Base-by-base conservation (phyloP, 1,140 invertebrate genomes). In the Centruroides sculpturatus region DNA sequence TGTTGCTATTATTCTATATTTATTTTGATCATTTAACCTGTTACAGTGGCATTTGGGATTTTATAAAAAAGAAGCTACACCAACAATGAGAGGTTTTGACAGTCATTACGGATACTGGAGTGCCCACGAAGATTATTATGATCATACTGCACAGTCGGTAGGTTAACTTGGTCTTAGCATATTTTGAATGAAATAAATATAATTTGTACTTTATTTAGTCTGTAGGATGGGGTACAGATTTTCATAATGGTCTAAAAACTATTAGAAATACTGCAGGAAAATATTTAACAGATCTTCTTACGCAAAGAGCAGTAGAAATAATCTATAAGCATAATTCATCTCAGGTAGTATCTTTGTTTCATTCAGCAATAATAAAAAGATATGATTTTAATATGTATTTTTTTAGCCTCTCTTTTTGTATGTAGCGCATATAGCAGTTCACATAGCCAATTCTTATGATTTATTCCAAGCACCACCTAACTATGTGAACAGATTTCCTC, bases 271-370 rank as follows among this genome's bases (percentile, higher is more conserved):
- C 41, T 41, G 41, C 5, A 71, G 90, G 89, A 0, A 73, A 85
- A 70, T 92, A 91, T 70, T 84, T 85, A 3, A 94, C 91, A 1
- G 85, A 92, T 60, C 66, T 93, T 3, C 90, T 90, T 67, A 87
- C 89, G 0, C 71, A 80, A 1, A 83, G 89, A 74, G 83, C 89
- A 3, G 77, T 87, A 0, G 74, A 75, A 62, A 77, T 83, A 1
- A 89, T 93, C 59, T 66, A 79, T 1, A 68, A 74, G 0, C 88
- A 92, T 70, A 81, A 63, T 47, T n/a, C n/a, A 7, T 34, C 53
- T 36, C 53, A 59, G 62, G 62, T 63, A 63, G 55, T 6, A 11
- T 23, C 23, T 23, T 23, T 23, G 23, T 23, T 23, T 23, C 23
- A 23, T 23, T 23, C 23, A 23, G 23, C 23, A 23, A 23, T 23